Base-by-base conservation (phyloP, 1,140 invertebrate species). In the Zaprionus inermis region DNA sequence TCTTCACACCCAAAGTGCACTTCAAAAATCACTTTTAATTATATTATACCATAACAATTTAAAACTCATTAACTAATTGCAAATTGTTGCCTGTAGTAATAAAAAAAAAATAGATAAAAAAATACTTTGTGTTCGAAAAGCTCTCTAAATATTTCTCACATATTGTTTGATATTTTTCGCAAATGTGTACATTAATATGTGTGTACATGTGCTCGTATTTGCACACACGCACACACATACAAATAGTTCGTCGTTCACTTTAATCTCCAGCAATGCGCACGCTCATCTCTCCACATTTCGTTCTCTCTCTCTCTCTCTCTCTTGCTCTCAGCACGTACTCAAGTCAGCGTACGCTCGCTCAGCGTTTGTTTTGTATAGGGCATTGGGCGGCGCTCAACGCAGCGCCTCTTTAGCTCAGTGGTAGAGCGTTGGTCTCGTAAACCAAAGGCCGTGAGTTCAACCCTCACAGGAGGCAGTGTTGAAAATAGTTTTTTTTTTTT, bases 361-460 rank as follows among this genome's bases (percentile, higher is more conserved):
- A 49, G 16, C 44, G 30, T n/a, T 55, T 61, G 52, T 28, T 28
- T 78, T 59, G 16, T 71, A 54, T 78, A 30, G 10, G 22, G 5
- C 38, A 54, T 78, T 80, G 64, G 56, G 61, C 66, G n/a, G 61
- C 65, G 41, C 56, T 44, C 28, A 54, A 9, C 6, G 14, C 56
- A 66, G 14, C 34, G 96, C 96, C 96, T 96, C 95, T 96, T 96
- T 97, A 97, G 96, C 96, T 96, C 96, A 97, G 96, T 96, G 96
- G 96, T 95, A 97, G 96, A 97, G 96, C 96, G 96, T 96, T 96
- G 96, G 96, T 96, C 96, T 97, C 95, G 96, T 97, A 97, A 97
- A 96, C 96, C 96, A 96, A 96, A 95, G 96, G 96, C 96, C 96
- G 96, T 95, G 96, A 96, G 96, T 96, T 96, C 96, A 95, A 96